These are phyloP conservation scores for Eutolmus rufibarbis DNA, from an alignment of 2,888 invertebrate genomes.

Conservation along the genomic window DNA sequence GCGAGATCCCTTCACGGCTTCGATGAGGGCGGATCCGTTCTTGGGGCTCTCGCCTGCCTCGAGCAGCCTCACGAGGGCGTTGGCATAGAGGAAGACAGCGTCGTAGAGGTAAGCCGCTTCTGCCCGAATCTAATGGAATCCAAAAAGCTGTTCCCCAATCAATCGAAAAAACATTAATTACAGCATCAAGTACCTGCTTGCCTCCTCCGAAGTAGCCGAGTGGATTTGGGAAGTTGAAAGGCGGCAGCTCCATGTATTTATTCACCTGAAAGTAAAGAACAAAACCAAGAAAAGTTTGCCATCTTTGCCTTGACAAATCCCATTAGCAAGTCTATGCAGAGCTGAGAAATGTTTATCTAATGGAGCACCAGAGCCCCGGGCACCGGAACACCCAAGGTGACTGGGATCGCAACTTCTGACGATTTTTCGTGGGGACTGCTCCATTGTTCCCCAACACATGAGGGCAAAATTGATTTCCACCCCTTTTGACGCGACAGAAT, in stretches of 20 bases:
- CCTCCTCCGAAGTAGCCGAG: slow-evolving; percentile 74
- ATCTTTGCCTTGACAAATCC: neutral
- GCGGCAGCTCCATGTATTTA: slow-evolving; percentile 81
- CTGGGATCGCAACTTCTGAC: neutral
- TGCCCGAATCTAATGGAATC: slow-evolving; percentile 73
- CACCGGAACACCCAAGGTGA: neutral
- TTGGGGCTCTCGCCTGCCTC: slow-evolving; percentile 72
- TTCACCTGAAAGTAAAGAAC: slow-evolving; percentile 70
- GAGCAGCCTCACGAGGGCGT: slow-evolving; percentile 77
- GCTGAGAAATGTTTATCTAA: neutral
- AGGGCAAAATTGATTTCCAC: neutral
- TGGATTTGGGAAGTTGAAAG: slow-evolving; percentile 88
- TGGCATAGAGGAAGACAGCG: slow-evolving; percentile 90
- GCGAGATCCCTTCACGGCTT: slow-evolving; percentile 76
- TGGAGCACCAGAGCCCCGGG: neutral
- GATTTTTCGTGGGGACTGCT: neutral
- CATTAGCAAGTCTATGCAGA: neutral
- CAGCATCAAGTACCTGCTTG: slow-evolving; percentile 68
- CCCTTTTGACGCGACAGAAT: neutral
- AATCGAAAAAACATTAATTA: neutral
- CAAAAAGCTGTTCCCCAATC: neutral
- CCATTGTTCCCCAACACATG: neutral
- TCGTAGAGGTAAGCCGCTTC: slow-evolving; percentile 94
- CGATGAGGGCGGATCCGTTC: slow-evolving; percentile 84
- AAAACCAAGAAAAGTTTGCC: neutral